Evolutionary conservation across 1,140 invertebrate genomes (phyloP).

Genomic region (Drosophila insularis): DNA sequence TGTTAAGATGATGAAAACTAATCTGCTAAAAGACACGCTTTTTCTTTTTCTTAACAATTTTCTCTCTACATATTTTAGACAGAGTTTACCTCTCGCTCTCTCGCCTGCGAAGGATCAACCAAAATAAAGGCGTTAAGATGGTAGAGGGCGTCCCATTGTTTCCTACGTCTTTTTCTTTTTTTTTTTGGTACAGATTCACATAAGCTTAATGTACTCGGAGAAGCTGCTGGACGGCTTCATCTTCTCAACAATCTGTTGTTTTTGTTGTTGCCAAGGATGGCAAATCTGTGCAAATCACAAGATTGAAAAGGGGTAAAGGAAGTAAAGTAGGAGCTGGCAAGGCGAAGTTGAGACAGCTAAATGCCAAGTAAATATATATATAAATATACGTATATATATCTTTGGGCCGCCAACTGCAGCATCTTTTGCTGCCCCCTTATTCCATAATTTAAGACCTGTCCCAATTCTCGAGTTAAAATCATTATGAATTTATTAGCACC

Average conservation of each 20-base stretch:
- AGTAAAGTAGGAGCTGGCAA: neutral
- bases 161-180: neutral
- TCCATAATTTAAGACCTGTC: conserved; percentile 66
- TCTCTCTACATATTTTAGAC: neutral
- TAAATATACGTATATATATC: neutral
- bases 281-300: conserved; percentile 78
- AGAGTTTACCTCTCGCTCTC: conserved; percentile 32
- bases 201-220: conserved; percentile 69
- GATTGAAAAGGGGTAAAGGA: conserved; percentile 53
- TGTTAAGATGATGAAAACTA: conserved; percentile 80
- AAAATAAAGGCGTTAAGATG: neutral
- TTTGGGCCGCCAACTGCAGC: conserved; percentile 13
- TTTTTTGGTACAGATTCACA: conserved; percentile 64
- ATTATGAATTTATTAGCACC: conserved; percentile 72
- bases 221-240: conserved; percentile 39
- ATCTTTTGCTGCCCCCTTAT: conserved; percentile 8
- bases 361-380: conserved; percentile 37
- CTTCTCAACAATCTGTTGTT: conserved; percentile 55
- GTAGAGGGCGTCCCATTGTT: conserved; percentile 54
- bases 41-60: neutral
- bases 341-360: conserved; percentile 24
- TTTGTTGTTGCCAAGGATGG: too few species aligned
- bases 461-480: conserved; percentile 48
- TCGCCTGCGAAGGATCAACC: conserved; percentile 31
- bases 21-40: conserved; percentile 70